Percentiles rank a stretch among this genome's conserved stretches.
phyloP scores from a whole-genome alignment of 2,113 vertebrate species.

The Anthoscopus minutus region DNA sequence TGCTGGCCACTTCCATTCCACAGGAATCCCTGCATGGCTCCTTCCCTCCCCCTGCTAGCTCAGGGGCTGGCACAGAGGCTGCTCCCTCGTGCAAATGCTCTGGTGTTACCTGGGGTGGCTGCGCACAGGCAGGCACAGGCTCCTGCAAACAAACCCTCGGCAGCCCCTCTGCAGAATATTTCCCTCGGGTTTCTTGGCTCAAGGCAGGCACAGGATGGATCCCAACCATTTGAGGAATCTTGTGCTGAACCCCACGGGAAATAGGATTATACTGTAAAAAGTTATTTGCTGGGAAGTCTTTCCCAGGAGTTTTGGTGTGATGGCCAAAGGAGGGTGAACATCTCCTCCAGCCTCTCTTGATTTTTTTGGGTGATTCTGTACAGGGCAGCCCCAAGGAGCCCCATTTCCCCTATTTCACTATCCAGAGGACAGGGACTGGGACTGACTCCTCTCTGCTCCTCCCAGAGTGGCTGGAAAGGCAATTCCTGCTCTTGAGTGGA shows the following conservation, averaged over 20 bases:
- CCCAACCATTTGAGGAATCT: not conserved
- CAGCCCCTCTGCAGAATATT: not conserved
- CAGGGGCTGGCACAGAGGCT: not conserved
- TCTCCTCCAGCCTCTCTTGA: not conserved
- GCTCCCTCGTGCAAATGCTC: not conserved
- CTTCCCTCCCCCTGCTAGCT: not conserved
- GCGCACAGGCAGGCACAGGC: not conserved
- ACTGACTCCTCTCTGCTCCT: not conserved
- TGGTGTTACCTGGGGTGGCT: not conserved
- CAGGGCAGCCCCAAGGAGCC: not conserved
- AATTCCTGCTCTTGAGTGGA: not conserved
- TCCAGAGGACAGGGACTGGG: rapidly evolving
- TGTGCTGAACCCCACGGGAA: rapidly evolving
- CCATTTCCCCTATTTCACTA: no score
- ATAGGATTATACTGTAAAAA: not conserved
- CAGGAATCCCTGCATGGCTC: not conserved
- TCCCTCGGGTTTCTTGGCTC: not conserved
- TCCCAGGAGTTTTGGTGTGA: not conserved
- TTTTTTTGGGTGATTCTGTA: not conserved
- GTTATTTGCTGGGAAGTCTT: not conserved
- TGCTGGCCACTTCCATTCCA: not conserved
- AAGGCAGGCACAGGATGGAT: not conserved
- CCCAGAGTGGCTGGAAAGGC: not conserved
- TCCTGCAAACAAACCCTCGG: not conserved
- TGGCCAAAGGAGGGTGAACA: not conserved